Base-by-base conservation (phyloP, 2,797 vertebrate species). In the Acridotheres tristis region DNA sequence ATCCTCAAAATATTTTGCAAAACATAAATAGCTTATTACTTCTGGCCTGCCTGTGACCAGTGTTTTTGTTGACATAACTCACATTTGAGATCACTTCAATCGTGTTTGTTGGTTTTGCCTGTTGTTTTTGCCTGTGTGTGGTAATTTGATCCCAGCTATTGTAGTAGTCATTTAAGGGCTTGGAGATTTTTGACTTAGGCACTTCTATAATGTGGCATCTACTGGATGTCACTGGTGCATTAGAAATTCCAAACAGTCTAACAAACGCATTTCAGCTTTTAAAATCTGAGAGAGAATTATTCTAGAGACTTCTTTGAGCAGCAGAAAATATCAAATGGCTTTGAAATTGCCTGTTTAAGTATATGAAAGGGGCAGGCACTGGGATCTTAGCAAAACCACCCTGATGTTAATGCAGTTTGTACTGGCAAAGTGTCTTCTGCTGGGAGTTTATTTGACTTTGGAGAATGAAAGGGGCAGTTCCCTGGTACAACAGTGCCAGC, bases 1-100 rank as follows among this genome's bases (percentile, higher is more conserved):
- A 96, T 96, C 91, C 3, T 57, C 85, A 93, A 95, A 96, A 90
- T 97, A 91, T 97, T 98, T 97, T 96, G 65, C 93, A 96, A 97
- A 98, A 95, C 92, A 76, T 95, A 97, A 96, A 94, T 97, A 95
- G 94, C 61, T 96, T 76, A 87, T 96, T 87, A 92, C 90, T 96
- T 95, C 81, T 97, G 96, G 96, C 90, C 86, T 96, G 95, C 93
- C 93, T 94, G 29, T 78, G 95, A 74, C 82, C 80, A 88, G 23
- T 92, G 71, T 92, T 95, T 90, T 94, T 96, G 94, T 96, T 96
- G 96, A 92, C 94, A 93, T 97, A 96, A 88, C 85, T 97, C 57
- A 40, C 54, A 68, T 95, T 97, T 97, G 96, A 96, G 96, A 94
- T 97, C 92, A 93, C 83, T 97, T 96, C 76, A 85, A 8, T 96